Conservation (phyloP, 2,888 invertebrate species). For the Biston stratarius region DNA sequence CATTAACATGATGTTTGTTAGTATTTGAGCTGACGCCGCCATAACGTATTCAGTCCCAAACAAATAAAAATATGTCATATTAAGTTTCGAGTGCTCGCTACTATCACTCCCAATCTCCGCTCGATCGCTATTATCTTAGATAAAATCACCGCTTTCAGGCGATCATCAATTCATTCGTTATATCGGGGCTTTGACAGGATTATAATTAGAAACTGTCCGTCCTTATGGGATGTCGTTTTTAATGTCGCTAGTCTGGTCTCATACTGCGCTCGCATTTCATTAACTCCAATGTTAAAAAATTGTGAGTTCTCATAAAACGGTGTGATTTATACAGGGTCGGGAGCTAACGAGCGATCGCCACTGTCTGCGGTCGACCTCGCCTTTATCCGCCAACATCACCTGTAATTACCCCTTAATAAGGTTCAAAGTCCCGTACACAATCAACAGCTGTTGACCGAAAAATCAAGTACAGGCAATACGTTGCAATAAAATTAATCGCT, state of each 20-base stretch:
- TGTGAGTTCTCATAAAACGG: slow-evolving; percentile 82
- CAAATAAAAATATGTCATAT: slow-evolving; percentile 67
- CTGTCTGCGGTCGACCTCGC: slow-evolving; percentile 57
- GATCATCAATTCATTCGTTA: slow-evolving; percentile 84
- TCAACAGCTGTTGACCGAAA: slow-evolving; percentile 52
- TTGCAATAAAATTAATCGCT: slow-evolving; percentile 42
- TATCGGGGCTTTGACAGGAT: slow-evolving; percentile 84
- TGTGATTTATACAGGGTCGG: slow-evolving; percentile 83
- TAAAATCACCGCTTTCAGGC: slow-evolving; percentile 76
- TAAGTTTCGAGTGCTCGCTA: slow-evolving; percentile 68
- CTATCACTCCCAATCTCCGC: slow-evolving; percentile 57
- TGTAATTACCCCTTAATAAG: slow-evolving; percentile 28
- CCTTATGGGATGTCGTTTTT: slow-evolving; percentile 83
- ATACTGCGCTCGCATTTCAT: slow-evolving; percentile 86
- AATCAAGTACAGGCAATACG: slow-evolving; percentile 53
- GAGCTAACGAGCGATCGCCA: slow-evolving; percentile 81
- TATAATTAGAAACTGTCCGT: slow-evolving; percentile 85
- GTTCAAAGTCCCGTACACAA: slow-evolving; percentile 21
- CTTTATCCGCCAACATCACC: slow-evolving; percentile 17
- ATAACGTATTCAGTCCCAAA: slow-evolving; percentile 28
- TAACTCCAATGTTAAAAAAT: slow-evolving; percentile 80
- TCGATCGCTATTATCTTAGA: slow-evolving; percentile 74
- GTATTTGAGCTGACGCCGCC: slow-evolving; percentile 20
- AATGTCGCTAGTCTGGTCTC: slow-evolving; percentile 84
- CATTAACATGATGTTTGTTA: slow-evolving; percentile 10